Evolutionary conservation across 37 sponge, comb jelly and placozoan species (phyloP), one percentile per base, ranked within the genome.

Genomic region (Amphimedon queenslandica): DNA sequence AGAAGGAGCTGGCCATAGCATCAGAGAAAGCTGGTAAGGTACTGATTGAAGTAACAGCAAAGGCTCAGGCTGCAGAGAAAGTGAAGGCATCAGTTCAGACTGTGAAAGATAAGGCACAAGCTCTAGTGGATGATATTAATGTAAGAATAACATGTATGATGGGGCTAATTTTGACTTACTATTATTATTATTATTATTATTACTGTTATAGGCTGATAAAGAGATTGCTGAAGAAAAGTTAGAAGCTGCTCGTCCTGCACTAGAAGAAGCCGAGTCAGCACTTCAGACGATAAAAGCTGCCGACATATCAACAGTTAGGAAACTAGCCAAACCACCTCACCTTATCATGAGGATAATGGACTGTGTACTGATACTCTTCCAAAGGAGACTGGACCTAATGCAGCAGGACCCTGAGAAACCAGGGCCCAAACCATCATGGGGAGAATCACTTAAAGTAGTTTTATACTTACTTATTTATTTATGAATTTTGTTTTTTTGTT

Each of bases 321-420:
- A 92, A 37, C 86, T 98, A 39, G 94, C 86, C 27, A 95, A 95
- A 39, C 99, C 99, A 24, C 99, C 99, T 55, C 96, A 98, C 67
- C 96, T 98, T 53, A 98, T 98, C 84, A 92, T 92, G 99, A 67
- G 99, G 37, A 98, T 98, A 66, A 98, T 98, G 99, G 99, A 98
- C 79, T 89, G 88, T 78, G 93, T 82, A 1, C 58, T 88, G 42
- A 65, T 98, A 42, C 86, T 98, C 28, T 98, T 98, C 66, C 84
- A 84, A 60, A 86, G 86, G 56, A 77, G 65, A 60, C 69, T 98
- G 33, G 91, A 98, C 47, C 42, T 85, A 0, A 53, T 87, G 6
- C 41, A 75, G 21, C 69, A 71, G 23, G 99, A 98, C 55, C 99
- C 88, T 16, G 96, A 98, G 24, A 80, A 68, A 55, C 96, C 96